Base-by-base conservation (phyloP, 2,797 vertebrate genomes). In the Myotis daubentonii region DNA sequence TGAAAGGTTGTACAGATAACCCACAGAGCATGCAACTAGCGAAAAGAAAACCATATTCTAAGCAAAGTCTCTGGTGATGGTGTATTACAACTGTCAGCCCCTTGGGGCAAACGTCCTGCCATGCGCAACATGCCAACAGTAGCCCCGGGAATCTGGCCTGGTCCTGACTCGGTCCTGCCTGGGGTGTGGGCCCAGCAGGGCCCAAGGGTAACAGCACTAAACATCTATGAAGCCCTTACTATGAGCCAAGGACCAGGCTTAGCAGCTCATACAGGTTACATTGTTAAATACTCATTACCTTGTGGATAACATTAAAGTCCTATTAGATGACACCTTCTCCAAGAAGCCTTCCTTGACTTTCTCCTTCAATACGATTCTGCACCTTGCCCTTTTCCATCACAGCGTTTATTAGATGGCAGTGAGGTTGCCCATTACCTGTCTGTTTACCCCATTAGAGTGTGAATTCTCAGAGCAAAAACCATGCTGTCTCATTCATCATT, bases 21-120 rank as follows among this genome's bases (percentile, higher is more conserved):
- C 62, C 38, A 79, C 8, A 76, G 41, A 87, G 47, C 20, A 44
- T 10, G 68, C n/a, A 72, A 41, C 72, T 6, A 71, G 57, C 80
- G 79, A 70, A 74, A 87, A 71, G 62, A 76, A 91, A 93, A 86
- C 49, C 38, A 66, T 8, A 23, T 70, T 71, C 81, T 66, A 81
- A 86, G 30, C 47, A 17, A 85, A 85, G 95, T 55, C 87, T 81
- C 72, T 82, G 30, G 79, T 66, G 47, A 51, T 0, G 11, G 76
- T 74, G 12, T 22, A 51, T 81, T 76, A 89, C 65, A 96, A 55
- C 85, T 66, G 25, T 36, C 71, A 84, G 41, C 5, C 20, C 25
- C 28, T 0, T 2, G 16, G 20, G 53, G 44, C 41, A 60, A 62
- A 30, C 33, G 17, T 71, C 82, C 72, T 84, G 71, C 16, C 17